A percentile compares a stretch with the other conserved stretches of the same genome.
Conservation (phyloP, 2,888 invertebrate genomes). For the Pachycephus smyrnensis region DNA sequence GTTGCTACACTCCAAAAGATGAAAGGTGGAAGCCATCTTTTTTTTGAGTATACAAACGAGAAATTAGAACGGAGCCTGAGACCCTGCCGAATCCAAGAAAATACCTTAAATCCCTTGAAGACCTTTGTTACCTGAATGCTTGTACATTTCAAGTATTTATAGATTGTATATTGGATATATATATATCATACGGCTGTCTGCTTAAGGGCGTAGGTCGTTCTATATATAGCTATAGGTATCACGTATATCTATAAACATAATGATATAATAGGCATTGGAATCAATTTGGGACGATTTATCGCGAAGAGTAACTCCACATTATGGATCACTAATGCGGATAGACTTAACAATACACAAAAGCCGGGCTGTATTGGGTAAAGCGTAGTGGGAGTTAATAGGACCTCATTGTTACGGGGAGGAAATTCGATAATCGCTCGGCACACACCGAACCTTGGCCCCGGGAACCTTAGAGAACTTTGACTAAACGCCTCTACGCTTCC, state of each 20-base stretch:
- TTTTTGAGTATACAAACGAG: conserved; percentile 58
- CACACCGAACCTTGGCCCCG: conserved; percentile 53
- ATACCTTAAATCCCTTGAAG: no score
- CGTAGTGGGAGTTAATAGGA: conserved; percentile 66
- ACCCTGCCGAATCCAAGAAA: no score
- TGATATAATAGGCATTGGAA: neutral
- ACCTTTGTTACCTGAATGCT: no score
- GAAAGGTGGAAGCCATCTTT: conserved; percentile 55
- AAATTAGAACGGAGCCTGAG: conserved; percentile 50
- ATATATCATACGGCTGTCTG: no score
- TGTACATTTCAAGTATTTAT: no score
- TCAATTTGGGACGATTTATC: conserved; percentile 53
- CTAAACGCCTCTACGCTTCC: conserved; percentile 67
- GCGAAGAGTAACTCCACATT: conserved; percentile 62
- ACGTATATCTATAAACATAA: neutral
- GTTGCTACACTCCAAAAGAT: conserved; percentile 59
- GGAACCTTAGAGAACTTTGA: conserved; percentile 65
- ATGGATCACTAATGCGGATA: conserved; percentile 64
- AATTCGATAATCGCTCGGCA: conserved; percentile 67
- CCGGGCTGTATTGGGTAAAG: conserved; percentile 53
- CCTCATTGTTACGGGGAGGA: conserved; percentile 67
- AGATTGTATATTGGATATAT: no score
- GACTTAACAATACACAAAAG: conserved; percentile 66
- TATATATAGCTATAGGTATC: neutral
- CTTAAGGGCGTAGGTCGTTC: neutral